Evolutionary conservation across 2,113 vertebrate genomes (phyloP), one percentile per base, ranked within the genome.

Genomic region (Mesocricetus auratus): DNA sequence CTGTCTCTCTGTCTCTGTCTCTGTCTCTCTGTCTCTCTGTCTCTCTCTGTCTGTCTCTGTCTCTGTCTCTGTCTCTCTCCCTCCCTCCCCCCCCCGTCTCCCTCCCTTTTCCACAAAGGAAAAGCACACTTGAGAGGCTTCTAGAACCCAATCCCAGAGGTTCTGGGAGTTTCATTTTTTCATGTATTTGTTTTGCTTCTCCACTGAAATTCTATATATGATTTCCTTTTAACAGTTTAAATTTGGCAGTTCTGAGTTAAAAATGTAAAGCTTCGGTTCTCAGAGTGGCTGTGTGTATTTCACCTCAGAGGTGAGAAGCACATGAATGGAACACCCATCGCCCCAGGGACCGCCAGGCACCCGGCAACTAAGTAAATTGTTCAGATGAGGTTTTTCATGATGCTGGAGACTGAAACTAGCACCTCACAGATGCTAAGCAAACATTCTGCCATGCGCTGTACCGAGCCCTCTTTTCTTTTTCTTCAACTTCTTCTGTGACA

Each of bases 151-250:
- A 86, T 86, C 62, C 42, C 17, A 12, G 42, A 68, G 83, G 62
- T 56, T 79, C 56, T n/a, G 66, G 56, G 87, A 94, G 26, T 21
- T 47, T 74, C 22, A 26, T 45, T 74, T 64, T 79, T 87, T 85
- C 81, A 16, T 91, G 88, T 89, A 89, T 87, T 93, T 94, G 92
- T 89, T 96, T 95, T 94, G 58, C 39, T 93, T 93, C 82, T 95
- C 86, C 79, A 66, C 91, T 53, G 53, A 86, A 77, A 11, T 45
- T 96, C 94, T 91, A 50, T 75, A 78, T 98, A 96, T 93, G 42
- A 81, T 90, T 92, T 92, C 56, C 60, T 86, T 87, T 83, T 86
- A 95, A 68, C n/a, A 42, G 77, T 96, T 95, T 96, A 95, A 96
- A 96, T 90, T 90, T 95, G 95, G 74, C 83, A 96, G 29, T 47